Base-by-base conservation (phyloP, 2,113 vertebrate genomes). In the Ptilorrhoa leucosticta region DNA sequence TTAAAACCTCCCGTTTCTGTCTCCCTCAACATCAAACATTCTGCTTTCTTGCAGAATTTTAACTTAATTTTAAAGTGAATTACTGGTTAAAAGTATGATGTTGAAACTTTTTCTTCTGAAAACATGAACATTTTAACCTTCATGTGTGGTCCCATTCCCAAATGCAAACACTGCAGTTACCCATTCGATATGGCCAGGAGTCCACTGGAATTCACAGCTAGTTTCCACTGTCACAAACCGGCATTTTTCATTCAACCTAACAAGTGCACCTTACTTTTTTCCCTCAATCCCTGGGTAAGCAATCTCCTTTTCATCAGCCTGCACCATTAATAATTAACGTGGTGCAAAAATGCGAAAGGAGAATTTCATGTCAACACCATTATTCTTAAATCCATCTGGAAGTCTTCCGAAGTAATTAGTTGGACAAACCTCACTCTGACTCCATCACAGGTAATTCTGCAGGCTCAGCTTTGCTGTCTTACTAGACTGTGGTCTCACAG, bases 361-460 rank as follows among this genome's bases (percentile, higher is more conserved):
- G 11, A 53, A 57, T 69, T 93, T 83, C 11, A 35, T 22, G 26
- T 63, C 48, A 76, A 28, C 3, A 13, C 1, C 42, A 79, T 47
- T 79, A 68, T 12, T 87, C n/a, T 79, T 69, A 88, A 90, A 83
- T 60, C 53, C n/a, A 39, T 60, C 79, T 90, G 63, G 48, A 93
- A 82, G 18, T 40, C 39, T 90, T 87, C 35, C 64, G n/a, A 72
- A 68, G 7, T 53, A 85, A 85, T 71, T 75, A 82, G 24, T 5
- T 69, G 66, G 63, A 64, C 20, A 76, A 93, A 69, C 16, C 20
- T 72, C n/a, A 48, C 15, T 47, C 20, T 0, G 0, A 39, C 31
- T 65, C 76, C 70, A 65, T 28, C 44, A 40, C 53, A 85, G 11
- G 22, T 15, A 82, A 69, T 89, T 91, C 65, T 87, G 37, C 19